These are phyloP conservation scores for Dryas iulia DNA, from an alignment of 1,140 invertebrate genomes.

Conservation along the genomic window DNA sequence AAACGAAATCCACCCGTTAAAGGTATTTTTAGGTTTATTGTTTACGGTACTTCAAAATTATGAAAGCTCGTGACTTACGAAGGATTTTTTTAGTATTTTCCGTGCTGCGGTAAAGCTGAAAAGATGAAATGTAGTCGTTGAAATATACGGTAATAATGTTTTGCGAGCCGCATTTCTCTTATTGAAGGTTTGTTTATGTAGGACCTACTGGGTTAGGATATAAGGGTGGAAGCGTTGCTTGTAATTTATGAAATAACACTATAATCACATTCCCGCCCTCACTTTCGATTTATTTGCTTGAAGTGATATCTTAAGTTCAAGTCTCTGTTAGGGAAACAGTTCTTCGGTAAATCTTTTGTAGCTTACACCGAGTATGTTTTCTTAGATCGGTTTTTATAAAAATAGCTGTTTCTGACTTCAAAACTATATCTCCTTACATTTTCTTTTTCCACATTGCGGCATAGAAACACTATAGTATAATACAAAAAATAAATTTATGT, in stretches of 20 bases:
- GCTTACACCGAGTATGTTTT: background rate
- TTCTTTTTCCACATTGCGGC: too few relatives aligned
- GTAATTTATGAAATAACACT: constrained; percentile 21
- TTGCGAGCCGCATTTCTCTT: constrained; percentile 12
- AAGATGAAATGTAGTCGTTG: constrained; percentile 28
- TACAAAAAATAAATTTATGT: background rate
- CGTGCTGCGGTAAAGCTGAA: constrained; percentile 27
- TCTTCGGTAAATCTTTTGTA: background rate
- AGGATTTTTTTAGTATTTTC: constrained; percentile 34
- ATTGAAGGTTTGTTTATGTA: constrained; percentile 23
- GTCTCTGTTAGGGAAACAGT: background rate
- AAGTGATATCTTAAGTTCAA: background rate
- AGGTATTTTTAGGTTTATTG: constrained; percentile 51
- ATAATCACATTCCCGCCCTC: constrained; percentile 13
- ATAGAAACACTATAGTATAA: background rate
- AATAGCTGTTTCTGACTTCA: background rate
- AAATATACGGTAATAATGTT: constrained; percentile 26
- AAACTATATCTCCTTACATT: too few relatives aligned
- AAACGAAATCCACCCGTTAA: constrained; percentile 8
- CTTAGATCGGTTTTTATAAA: background rate
- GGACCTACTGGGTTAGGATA: background rate
- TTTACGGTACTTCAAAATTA: constrained; percentile 59
- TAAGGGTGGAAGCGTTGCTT: constrained; percentile 7
- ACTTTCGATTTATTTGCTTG: background rate
- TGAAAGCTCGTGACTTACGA: constrained; percentile 45